These are phyloP conservation scores for Macrotis lagotis DNA, from an alignment of 2,113 vertebrate genomes.

Conservation along the genomic window DNA sequence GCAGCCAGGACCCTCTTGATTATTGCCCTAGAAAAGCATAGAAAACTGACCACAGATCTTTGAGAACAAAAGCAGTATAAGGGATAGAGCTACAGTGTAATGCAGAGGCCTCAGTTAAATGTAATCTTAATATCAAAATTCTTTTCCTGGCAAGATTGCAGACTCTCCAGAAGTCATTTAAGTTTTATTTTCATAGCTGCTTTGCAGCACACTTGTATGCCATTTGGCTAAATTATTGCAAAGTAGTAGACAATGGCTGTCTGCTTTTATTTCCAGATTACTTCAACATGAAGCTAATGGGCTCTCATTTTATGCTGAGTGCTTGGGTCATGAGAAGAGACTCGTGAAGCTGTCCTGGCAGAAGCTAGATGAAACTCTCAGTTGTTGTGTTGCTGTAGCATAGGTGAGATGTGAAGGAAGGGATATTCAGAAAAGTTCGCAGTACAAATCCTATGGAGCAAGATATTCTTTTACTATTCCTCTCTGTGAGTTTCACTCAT, in stretches of 20 bases:
- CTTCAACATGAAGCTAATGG: background rate
- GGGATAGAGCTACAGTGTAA: background rate
- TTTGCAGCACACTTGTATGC: background rate
- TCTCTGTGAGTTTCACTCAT: background rate
- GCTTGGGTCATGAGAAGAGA: conserved; percentile 11
- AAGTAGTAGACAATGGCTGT: accelerated
- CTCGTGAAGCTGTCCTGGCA: background rate
- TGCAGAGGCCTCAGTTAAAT: conserved; percentile 54
- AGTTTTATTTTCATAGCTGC: conserved; percentile 35
- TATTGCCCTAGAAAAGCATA: background rate
- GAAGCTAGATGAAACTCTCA: background rate
- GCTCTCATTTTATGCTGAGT: background rate
- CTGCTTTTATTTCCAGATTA: background rate
- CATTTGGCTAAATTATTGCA: conserved; percentile 27
- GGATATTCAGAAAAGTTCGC: background rate
- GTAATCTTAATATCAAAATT: background rate
- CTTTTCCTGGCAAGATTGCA: background rate
- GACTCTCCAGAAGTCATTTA: conserved; percentile 6
- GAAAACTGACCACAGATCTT: conserved; percentile 42
- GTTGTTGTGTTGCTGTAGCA: background rate
- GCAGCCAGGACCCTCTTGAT: conserved; percentile 45
- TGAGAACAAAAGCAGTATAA: conserved; percentile 29
- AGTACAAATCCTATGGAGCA: background rate
- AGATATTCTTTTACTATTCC: background rate
- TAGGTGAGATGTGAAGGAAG: background rate